These are phyloP conservation scores for Sarcophaga rosellei DNA, from an alignment of 2,888 invertebrate species.

Conservation along the genomic window DNA sequence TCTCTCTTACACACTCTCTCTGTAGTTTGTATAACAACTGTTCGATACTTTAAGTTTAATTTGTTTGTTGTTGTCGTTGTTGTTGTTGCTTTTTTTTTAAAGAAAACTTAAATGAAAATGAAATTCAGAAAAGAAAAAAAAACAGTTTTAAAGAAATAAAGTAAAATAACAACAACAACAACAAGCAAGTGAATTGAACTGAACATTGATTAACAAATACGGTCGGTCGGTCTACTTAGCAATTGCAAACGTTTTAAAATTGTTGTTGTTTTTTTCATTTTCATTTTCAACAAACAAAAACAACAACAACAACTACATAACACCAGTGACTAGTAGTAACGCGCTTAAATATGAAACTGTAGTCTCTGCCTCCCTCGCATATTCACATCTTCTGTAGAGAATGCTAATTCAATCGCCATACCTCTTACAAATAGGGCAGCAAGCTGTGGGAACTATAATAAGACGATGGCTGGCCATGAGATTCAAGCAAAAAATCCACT, in stretches of 20 bases:
- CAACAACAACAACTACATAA: not conserved
- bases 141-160: slow-evolving; percentile 36
- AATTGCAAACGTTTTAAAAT: slow-evolving; percentile 56
- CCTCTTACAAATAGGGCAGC: too few species aligned
- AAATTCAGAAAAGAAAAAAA: not conserved
- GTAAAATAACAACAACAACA: slow-evolving; percentile 16
- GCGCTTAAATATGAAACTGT: not conserved
- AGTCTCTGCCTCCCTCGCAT: too few species aligned
- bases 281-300: not conserved
- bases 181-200: not conserved
- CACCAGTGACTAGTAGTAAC: not conserved
- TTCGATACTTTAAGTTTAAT: too few species aligned
- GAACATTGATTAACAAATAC: slow-evolving; percentile 58
- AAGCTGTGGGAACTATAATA: too few species aligned
- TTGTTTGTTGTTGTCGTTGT: too few species aligned
- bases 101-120: slow-evolving; percentile 8
- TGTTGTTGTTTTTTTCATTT: slow-evolving; percentile 24
- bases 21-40: too few species aligned
- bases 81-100: not conserved
- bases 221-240: slow-evolving; percentile 60
- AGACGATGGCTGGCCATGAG: too few species aligned
- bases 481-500: too few species aligned
- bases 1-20: too few species aligned
- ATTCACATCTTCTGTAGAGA: too few species aligned
- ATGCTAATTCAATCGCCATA: too few species aligned